Base-by-base conservation (phyloP, 1,140 invertebrate species). In the Cecropterus lyciades region DNA sequence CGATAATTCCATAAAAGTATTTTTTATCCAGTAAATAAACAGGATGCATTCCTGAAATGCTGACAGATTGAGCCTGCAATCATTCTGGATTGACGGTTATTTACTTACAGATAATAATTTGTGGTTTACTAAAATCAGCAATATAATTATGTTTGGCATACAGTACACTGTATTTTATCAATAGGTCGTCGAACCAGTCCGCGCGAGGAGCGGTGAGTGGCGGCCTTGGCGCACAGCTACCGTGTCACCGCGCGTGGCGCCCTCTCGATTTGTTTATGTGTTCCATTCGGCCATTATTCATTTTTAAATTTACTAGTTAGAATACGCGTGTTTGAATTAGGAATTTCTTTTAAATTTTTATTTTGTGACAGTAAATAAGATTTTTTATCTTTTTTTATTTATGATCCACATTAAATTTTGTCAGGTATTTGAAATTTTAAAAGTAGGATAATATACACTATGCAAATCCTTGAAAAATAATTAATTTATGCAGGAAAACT, bases 101-200 rank as follows among this genome's bases (percentile, higher is more conserved):
- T 10, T 37, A 37, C 7, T 37, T 37, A n/a, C 33, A 11, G 1
- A 11, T 37, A 37, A 11, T 37, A 11, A 37, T 37, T 10, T 37
- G 1, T 0, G 33, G n/a, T 37, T 14, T 13, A 5, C 13, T 14
- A 43, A 14, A 43, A 43, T 43, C 40, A 43, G 4, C 13, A 43
- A 43, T 14, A 24, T 49, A 17, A 52, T 30, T 45, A 57, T 24
- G 15, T 57, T 57, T 43, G 13, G 13, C 42, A 57, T 45, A 45
- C 40, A 10, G 11, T 42, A 42, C 37, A 20, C 17, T 13, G 16
- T 62, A 62, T 60, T 60, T 62, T 73, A 77, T 71, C 53, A 63
- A 77, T 75, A 77, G 78, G 82, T 82, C 81, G 79, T 76, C 80
- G 83, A 84, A 85, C 81, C 70, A 81, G 71, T 76, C 69, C 43